Base-by-base conservation (phyloP, 2,797 vertebrate species). In the Pteropus rufus region DNA sequence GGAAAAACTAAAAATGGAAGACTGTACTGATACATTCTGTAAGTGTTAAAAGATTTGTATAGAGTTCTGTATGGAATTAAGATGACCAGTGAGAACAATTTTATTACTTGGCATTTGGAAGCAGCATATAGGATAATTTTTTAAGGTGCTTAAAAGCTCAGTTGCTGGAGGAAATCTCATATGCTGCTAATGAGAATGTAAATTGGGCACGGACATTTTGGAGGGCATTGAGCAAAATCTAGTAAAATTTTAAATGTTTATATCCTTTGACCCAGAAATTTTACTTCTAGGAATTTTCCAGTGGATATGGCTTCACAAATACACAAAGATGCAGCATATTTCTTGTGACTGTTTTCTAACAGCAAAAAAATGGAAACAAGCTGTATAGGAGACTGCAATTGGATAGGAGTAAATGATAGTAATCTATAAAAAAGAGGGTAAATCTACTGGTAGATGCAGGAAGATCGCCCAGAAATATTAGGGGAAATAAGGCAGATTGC, bases 211-310 rank as follows among this genome's bases (percentile, higher is more conserved):
- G 7, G 58, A 44, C 19, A 80, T 85, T 84, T 89, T 84, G 34
- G 77, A 95, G 80, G 70, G 26, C 16, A 24, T 89, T 83, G 94
- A 77, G 46, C 81, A 95, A 72, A 93, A 75, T 83, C 18, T 54
- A 56, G 67, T 85, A 83, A 49, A 52, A 82, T 94, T 94, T 95
- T 90, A 62, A 94, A 75, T 56, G 19, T 84, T 83, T 90, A 49
- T 93, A 46, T 49, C 49, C 36, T 72, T 95, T 88, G 34, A 49
- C 67, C 52, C 36, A 91, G 79, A 15, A 84, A 81, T 82, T 91
- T 90, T 90, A 95, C 36, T 91, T 96, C 62, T 85, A 96, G 92
- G 88, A 88, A 72, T 95, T 95, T 96, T 94, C 65, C 49, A 69
- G 16, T 14, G 92, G 69, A 46, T 75, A 36, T 4, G 29, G 77